Evolutionary conservation across 2,797 vertebrate genomes (phyloP), one percentile per base, ranked within the genome.

Genomic region (Apodemus agrarius): DNA sequence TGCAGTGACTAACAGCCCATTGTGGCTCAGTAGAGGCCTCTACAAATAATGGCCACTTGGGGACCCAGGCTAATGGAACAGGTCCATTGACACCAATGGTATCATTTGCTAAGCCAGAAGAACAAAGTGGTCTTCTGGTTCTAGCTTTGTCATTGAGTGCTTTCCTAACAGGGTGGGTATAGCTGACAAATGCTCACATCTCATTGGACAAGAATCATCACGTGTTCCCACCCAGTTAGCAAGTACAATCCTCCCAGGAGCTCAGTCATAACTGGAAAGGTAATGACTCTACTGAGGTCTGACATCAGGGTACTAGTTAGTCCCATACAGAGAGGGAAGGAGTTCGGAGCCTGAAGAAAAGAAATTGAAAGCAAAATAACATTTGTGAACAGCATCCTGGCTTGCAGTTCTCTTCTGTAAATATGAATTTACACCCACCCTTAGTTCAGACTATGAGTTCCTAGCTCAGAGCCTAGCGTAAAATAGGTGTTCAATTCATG

Each of bases 311-410:
- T 19, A 11, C 40, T 49, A 74, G 16, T 19, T 24, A 87, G 26
- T 43, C 57, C 69, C 83, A n/a, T 52, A 52, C 82, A 96, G n/a
- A 54, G 1, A 49, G 3, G 57, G 13, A 19, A 34, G 4, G 59
- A 29, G 5, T 84, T 43, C 93, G 12, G 34, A 52, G 10, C 11
- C 69, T 83, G 4, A 59, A 67, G 65, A 65, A 88, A 83, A 96
- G 16, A 89, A 92, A 79, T 79, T 46, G 22, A 84, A 26, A 63
- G 6, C 31, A 96, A 82, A 29, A 31, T 40, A 74, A 83, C 31
- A 91, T 14, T 13, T 79, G 52, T 76, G 34, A 82, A 37, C 89
- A 69, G 76, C 29, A 79, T 95, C 52, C 81, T 81, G 37, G 57
- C 34, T 2, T 46, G 4, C 0, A 16, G 1, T 14, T 74, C 63